These are phyloP conservation scores for Tetragonula carbonaria DNA, from an alignment of 2,888 invertebrate species.

Conservation along the genomic window DNA sequence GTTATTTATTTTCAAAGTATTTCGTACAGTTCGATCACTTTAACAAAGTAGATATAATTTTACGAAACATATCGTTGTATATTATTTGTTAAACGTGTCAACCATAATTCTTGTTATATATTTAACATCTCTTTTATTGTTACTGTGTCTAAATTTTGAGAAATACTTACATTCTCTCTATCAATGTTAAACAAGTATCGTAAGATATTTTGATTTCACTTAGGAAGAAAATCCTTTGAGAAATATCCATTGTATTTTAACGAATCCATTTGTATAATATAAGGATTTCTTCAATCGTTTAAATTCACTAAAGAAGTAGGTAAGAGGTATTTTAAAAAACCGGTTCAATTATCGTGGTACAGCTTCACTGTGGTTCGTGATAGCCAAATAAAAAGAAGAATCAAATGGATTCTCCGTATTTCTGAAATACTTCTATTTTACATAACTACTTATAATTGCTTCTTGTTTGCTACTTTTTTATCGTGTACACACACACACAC, in stretches of 20 bases:
- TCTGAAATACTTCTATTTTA: constrained; percentile 12
- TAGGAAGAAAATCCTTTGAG: not conserved
- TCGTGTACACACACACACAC: not conserved
- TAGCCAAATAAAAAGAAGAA: constrained; percentile 2
- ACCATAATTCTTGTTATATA: not conserved
- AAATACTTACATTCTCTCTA: not conserved
- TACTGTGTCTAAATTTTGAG: not conserved
- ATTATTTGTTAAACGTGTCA: too few species aligned
- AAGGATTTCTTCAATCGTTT: not conserved
- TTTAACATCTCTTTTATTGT: not conserved
- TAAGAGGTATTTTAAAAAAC: constrained; percentile 19
- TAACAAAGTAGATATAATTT: too few species aligned
- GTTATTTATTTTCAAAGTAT: too few species aligned
- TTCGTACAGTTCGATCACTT: too few species aligned
- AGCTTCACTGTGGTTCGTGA: constrained; percentile 5
- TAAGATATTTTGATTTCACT: not conserved
- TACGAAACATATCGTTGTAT: too few species aligned
- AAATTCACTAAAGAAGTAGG: constrained; percentile 8
- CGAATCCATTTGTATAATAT: not conserved
- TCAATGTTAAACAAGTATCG: not conserved
- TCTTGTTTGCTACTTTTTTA: constrained; percentile 17
- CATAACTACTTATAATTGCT: constrained; percentile 19
- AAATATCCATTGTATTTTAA: not conserved
- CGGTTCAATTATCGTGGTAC: constrained; percentile 15
- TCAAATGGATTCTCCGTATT: constrained; percentile 2